These are phyloP conservation scores for Nothobranchius kuhntae DNA, from an alignment of 2,113 vertebrate species.

Conservation along the genomic window DNA sequence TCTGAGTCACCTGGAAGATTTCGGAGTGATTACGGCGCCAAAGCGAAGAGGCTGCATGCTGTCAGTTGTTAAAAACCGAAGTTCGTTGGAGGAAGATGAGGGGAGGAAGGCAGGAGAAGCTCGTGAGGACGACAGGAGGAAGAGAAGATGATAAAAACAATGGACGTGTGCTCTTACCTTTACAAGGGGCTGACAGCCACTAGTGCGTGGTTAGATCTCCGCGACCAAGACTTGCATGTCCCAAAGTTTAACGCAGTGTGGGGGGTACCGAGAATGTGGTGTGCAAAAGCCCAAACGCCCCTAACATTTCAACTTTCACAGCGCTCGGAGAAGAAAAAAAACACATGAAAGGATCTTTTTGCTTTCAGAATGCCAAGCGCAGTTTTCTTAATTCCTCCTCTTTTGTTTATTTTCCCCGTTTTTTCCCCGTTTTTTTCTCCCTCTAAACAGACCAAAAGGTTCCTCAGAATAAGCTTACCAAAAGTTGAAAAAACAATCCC, in stretches of 20 bases:
- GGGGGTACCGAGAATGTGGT: conserved; percentile 81
- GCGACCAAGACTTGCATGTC: conserved; percentile 93
- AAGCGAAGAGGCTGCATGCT: conserved; percentile 56
- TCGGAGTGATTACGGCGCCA: conserved; percentile 24
- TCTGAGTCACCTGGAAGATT: neutral
- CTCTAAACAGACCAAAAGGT: conserved; percentile 60
- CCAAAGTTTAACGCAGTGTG: conserved; percentile 94
- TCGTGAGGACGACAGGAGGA: conserved; percentile 51
- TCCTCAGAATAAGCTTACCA: conserved; percentile 72
- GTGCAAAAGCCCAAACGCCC: conserved; percentile 81
- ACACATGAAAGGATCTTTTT: conserved; percentile 45
- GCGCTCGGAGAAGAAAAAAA: conserved; percentile 64
- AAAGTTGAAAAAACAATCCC: conserved; percentile 80
- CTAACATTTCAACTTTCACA: conserved; percentile 89
- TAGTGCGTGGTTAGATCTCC: conserved; percentile 90
- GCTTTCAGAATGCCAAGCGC: neutral
- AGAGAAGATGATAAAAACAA: conserved; percentile 63
- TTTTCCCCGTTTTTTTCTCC: conserved; percentile 45
- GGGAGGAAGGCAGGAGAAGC: conserved; percentile 32
- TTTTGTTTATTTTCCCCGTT: neutral
- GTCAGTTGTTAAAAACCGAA: conserved; percentile 44
- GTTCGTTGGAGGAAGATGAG: conserved; percentile 37
- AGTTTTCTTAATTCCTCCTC: too few species aligned
- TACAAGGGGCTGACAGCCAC: conserved; percentile 90
- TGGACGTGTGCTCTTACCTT: conserved; percentile 87